Evolutionary conservation across 2,113 vertebrate species (phyloP), one percentile per base, ranked within the genome.

Genomic region (Lethenteron reissneri): DNA sequence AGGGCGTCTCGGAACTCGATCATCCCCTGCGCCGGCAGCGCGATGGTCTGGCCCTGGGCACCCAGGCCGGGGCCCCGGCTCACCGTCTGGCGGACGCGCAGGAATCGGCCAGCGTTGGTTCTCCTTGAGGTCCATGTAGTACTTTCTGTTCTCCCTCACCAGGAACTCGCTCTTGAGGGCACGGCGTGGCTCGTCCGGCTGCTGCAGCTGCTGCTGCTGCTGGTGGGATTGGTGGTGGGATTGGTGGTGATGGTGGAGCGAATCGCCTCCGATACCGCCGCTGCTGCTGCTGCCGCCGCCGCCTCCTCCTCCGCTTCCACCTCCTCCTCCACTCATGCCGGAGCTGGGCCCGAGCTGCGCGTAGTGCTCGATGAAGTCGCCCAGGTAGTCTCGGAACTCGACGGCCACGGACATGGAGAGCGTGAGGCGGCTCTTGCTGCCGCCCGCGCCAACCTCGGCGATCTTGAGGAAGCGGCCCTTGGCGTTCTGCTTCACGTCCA

Each of bases 111-210:
- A n/a, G 76, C 92, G 83, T 83, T 97, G 92, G 82, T 95, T 97
- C 83, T 97, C 92, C 82, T 97, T 97, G 83, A 97, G 89, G 77
- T 97, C 92, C 90, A 97, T 81, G 83, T 97, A 97, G 82, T 97
- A 97, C 79, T 97, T 96, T 79, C 92, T 90, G 85, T 97, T 96
- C 76, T 96, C 92, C 74, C 92, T 84, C 76, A 95, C 92, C 83
- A 97, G 78, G 83, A 95, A 94, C 82, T 97, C 92, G 81, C 92
- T 97, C 79, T 97, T 97, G 19, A 95, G 82, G 41, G 92, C 92
- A 73, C 92, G 85, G 78, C 92, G 80, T 71, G 92, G 92, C 81
- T 90, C 92, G 80, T 91, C 91, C 77, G 89, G 88, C 12, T 85
- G 84, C 82, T 84, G 83, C 78, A 9, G 15, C 69, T 89, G 90